Conservation (phyloP, 2,888 invertebrate genomes). For the Catocala sponsa region DNA sequence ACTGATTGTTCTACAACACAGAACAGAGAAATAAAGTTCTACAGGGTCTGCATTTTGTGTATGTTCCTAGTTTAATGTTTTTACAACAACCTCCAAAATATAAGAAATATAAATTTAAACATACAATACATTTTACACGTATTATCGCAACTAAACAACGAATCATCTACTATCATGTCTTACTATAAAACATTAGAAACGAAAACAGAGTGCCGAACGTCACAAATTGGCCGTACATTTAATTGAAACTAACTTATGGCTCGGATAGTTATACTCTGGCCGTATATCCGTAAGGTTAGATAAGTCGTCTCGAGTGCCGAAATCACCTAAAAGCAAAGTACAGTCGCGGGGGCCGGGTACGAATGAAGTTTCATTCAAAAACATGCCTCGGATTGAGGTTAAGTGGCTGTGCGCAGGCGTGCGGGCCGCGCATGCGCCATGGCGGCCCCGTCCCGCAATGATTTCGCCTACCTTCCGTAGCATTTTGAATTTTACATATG, state of each 20-base stretch:
- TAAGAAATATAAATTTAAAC: no score
- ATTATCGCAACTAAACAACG: no score
- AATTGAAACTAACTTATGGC: constrained; percentile 33
- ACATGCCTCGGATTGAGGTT: constrained; percentile 85
- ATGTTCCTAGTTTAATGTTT: no score
- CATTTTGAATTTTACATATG: constrained; percentile 72
- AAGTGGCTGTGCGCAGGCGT: constrained; percentile 81
- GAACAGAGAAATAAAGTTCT: no score
- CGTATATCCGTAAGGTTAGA: constrained; percentile 52
- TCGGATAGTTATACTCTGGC: constrained; percentile 30
- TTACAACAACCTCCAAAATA: no score
- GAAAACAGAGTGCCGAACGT: background rate
- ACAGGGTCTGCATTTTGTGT: no score
- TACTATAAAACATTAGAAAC: background rate
- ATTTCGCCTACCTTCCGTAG: constrained; percentile 78
- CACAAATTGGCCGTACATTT: background rate
- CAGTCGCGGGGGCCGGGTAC: constrained; percentile 70
- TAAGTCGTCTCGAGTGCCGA: constrained; percentile 61
- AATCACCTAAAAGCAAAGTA: constrained; percentile 76
- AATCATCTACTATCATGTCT: no score
- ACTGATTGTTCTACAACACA: no score
- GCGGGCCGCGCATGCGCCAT: constrained; percentile 70
- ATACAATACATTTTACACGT: no score
- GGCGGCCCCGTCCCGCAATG: constrained; percentile 70
- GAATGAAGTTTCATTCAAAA: constrained; percentile 85